phyloP scores from a whole-genome alignment of 2,888 invertebrate genomes.

The Rugalucina vietnamica region DNA sequence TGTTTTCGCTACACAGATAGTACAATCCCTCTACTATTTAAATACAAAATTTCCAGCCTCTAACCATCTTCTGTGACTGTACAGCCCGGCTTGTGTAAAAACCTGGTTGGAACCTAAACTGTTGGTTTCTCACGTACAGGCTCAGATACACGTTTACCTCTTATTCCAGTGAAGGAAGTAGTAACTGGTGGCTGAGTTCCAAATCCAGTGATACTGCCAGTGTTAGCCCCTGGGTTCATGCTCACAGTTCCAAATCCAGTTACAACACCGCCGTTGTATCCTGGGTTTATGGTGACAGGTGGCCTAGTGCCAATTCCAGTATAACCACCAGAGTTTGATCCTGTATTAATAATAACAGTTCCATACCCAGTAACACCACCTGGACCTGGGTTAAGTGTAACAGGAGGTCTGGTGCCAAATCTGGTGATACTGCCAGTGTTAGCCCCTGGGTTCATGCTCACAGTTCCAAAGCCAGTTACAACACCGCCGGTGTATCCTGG shows the following conservation, averaged over 20 bases:
- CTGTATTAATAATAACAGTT: too few species aligned
- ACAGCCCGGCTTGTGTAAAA: too few species aligned
- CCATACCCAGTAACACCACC: too few species aligned
- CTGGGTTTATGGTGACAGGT: constrained; percentile 21
- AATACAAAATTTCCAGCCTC: too few species aligned
- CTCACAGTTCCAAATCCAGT: background rate
- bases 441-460: background rate
- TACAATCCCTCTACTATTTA: too few species aligned
- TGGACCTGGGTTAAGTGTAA: background rate
- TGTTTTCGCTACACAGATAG: too few species aligned
- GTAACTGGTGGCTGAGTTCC: background rate
- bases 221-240: constrained; percentile 21
- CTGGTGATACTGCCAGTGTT: background rate
- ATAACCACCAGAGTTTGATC: too few species aligned
- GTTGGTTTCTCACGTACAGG: too few species aligned
- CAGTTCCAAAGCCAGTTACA: background rate
- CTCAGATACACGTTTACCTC: constrained; percentile 10
- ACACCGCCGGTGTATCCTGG: constrained; percentile 20
- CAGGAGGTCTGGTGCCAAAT: background rate
- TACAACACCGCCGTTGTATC: constrained; percentile 8
- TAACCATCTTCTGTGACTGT: too few species aligned
- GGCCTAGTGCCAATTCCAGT: background rate
- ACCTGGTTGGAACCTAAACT: too few species aligned
- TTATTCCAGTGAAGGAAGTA: constrained; percentile 25
- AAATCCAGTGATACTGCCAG: constrained; percentile 15